A percentile compares a stretch with the other conserved stretches of the same genome.
phyloP scores from a whole-genome alignment of 2,797 vertebrate species.

The Bradypodion pumilum region DNA sequence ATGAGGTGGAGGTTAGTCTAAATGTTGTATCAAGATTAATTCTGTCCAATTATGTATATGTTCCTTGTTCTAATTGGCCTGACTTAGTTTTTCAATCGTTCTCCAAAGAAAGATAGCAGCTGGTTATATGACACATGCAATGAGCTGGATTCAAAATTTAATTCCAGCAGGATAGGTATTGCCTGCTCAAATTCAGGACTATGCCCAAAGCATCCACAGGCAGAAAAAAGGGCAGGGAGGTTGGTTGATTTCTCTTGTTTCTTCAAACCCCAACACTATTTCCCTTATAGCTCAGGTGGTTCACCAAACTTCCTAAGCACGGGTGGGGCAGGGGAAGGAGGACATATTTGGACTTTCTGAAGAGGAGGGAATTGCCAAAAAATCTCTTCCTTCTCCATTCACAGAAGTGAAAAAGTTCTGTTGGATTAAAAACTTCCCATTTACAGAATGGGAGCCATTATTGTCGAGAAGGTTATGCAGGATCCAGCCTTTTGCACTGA shows the following conservation, averaged over 20 bases:
- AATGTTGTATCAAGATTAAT: slow-evolving; percentile 33
- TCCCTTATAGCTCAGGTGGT: background rate
- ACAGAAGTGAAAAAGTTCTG: background rate
- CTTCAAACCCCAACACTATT: background rate
- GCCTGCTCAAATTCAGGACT: background rate
- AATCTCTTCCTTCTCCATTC: background rate
- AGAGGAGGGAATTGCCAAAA: background rate
- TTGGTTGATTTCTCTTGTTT: background rate
- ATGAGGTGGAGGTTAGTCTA: slow-evolving; percentile 27
- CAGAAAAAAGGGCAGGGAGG: background rate
- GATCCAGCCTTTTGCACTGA: slow-evolving; percentile 21
- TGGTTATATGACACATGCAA: background rate
- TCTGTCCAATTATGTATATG: slow-evolving; percentile 12
- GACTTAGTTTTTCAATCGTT: background rate
- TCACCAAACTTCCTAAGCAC: background rate
- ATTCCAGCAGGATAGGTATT: background rate
- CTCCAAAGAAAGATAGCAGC: slow-evolving; percentile 23
- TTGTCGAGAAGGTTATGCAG: background rate
- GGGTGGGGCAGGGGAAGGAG: background rate
- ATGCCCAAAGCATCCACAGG: background rate
- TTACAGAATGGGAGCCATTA: background rate
- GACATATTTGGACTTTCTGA: no score
- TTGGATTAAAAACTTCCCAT: background rate
- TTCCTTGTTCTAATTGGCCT: slow-evolving; percentile 25
- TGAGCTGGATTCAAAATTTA: background rate